phyloP scores from a whole-genome alignment of 1,140 invertebrate species.

The Drosophila takahashii region DNA sequence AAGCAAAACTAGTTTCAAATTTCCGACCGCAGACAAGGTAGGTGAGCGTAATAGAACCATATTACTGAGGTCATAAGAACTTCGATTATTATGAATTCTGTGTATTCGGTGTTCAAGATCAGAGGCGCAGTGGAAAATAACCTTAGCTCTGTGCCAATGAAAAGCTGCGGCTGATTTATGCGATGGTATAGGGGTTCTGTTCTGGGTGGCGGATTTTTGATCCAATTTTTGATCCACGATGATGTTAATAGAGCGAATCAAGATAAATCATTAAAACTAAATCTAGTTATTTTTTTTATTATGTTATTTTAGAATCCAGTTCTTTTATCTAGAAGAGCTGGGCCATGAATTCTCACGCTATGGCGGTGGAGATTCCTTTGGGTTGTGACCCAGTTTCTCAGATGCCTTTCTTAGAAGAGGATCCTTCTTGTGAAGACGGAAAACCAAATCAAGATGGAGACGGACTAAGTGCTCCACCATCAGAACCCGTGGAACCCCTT shows the following conservation, averaged over 20 bases:
- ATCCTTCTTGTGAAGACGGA: too few relatives aligned
- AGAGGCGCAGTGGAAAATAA: constrained; percentile 65
- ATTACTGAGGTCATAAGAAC: constrained; percentile 62
- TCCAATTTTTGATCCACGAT: neutral
- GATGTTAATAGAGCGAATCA: constrained; percentile 7
- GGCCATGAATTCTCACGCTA: neutral
- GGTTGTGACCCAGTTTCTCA: neutral
- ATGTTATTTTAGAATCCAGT: neutral
- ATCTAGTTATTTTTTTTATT: too few relatives aligned
- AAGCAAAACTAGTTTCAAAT: constrained; percentile 67
- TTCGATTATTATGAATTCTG: constrained; percentile 20
- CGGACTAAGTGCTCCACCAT: neutral
- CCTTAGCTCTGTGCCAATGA: constrained; percentile 27
- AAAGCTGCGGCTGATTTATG: constrained; percentile 19
- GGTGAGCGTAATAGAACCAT: constrained; percentile 59
- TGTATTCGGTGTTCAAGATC: constrained; percentile 45
- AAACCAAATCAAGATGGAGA: neutral
- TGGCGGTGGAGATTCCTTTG: neutral
- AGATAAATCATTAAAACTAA: neutral
- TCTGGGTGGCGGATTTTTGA: constrained; percentile 15
- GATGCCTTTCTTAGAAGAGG: neutral
- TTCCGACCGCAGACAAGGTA: constrained; percentile 53
- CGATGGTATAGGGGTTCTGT: constrained; percentile 11
- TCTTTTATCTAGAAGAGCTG: neutral
- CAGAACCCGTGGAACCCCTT: neutral